Evolutionary conservation across 1,140 invertebrate species (phyloP), one percentile per base, ranked within the genome.

Genomic region (Portunus trituberculatus): DNA sequence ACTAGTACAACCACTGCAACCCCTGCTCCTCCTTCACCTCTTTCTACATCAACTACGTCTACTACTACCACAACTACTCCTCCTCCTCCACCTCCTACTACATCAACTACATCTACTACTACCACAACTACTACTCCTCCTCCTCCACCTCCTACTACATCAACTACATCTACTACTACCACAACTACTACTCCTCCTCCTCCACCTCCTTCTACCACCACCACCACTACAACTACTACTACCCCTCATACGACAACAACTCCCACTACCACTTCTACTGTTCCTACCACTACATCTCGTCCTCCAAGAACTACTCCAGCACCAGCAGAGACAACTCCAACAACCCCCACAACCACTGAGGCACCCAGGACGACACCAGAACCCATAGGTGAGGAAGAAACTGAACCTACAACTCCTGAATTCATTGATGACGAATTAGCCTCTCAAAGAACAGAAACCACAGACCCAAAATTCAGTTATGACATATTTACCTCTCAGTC

Each of bases 1-100:
- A 76, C 52, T 32, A 90, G 32, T 90, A 90, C 88, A 0, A 46
- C 88, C 14, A 90, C 88, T 46, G 46, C 88, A 46, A 90, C 88
- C 25, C 10, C 88, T 90, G 20, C 88, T 45, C 29, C 88, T 25
- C 12, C 48, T 52, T 28, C 12, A 48, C 89, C 25, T 31, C 28
- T 45, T 91, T 8, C 12, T 91, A 39, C 45, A 16, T 4, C 25
- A 48, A 76, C 52, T 32, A 91, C 89, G 25, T 48, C 89, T n/a
- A 59, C 48, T 29, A 29, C 45, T 29, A 16, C 91, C 14, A 1
- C 39, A 3, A 91, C 45, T 29, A 91, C 45, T 52, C 2, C 28
- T 46, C 52, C 16, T 52, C 0, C 25, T 29, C 45, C 12, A 48
- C 89, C 25, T 31, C 28, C 89, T 91, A 7, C 12, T 91, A 39